These are phyloP conservation scores for Ginglymostoma cirratum DNA, from an alignment of 2,113 vertebrate species.

Conservation along the genomic window DNA sequence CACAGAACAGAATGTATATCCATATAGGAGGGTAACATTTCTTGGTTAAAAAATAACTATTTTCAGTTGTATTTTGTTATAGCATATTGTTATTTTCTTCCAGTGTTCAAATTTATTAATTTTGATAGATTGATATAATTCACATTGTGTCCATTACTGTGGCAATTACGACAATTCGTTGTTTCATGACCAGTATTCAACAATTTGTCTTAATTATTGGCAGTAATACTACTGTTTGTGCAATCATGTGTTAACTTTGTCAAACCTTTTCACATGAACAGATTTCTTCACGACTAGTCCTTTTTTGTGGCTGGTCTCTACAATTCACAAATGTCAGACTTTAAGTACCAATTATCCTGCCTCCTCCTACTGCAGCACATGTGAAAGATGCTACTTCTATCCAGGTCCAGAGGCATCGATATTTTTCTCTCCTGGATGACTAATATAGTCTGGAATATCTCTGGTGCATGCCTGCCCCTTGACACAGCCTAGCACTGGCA, in stretches of 20 bases:
- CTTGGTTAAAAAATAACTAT: too few species aligned
- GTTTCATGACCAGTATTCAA: background rate
- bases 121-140: background rate
- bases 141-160: background rate
- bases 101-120: background rate
- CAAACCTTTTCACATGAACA: background rate
- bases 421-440: background rate
- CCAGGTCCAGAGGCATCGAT: background rate
- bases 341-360: background rate
- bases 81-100: background rate
- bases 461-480: background rate
- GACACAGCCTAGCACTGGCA: background rate
- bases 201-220: background rate
- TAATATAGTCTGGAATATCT: background rate
- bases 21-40: background rate
- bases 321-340: background rate
- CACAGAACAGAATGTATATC: background rate
- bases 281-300: background rate
- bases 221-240: background rate
- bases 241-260: background rate
- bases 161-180: background rate
- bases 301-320: background rate
- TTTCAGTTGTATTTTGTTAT: background rate
- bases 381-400: background rate
- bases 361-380: too few species aligned